phyloP scores from a whole-genome alignment of 1,140 invertebrate species.

The Drosophila pachea region DNA sequence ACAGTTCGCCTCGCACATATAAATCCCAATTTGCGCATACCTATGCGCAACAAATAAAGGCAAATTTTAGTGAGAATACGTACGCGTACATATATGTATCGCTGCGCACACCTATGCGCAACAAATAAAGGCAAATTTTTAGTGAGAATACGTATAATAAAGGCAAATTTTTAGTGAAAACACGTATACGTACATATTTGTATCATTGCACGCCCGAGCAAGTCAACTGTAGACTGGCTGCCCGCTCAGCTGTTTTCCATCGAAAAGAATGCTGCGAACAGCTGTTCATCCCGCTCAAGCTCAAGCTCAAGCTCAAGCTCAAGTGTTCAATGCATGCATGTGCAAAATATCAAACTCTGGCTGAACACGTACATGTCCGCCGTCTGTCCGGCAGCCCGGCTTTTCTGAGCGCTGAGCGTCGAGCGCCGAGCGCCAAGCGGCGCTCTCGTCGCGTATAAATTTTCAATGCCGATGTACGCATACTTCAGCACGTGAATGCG shows the following conservation, averaged over 20 bases:
- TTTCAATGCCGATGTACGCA: background rate
- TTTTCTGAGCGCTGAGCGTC: background rate
- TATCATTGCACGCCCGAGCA: too few species aligned
- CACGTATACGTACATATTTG: background rate
- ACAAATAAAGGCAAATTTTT: conserved; percentile 39
- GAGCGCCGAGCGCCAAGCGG: background rate
- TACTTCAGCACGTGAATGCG: background rate
- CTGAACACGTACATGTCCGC: background rate
- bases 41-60: conserved; percentile 25
- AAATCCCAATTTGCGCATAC: conserved; percentile 11
- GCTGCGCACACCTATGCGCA: conserved; percentile 1
- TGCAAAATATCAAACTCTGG: background rate
- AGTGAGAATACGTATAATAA: conserved; percentile 29
- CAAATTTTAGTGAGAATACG: conserved; percentile 33
- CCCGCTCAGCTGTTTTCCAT: background rate
- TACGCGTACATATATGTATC: background rate
- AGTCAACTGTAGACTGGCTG: too few species aligned
- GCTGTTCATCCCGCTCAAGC: background rate
- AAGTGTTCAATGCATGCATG: background rate
- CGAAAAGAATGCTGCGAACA: background rate
- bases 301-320: background rate
- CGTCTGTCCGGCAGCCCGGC: background rate
- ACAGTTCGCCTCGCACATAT: conserved; percentile 25
- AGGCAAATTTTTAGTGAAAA: conserved; percentile 36
- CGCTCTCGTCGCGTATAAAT: too few species aligned